Evolutionary conservation across 2,797 vertebrate genomes (phyloP).

Genomic region (Aratinga solstitialis): DNA sequence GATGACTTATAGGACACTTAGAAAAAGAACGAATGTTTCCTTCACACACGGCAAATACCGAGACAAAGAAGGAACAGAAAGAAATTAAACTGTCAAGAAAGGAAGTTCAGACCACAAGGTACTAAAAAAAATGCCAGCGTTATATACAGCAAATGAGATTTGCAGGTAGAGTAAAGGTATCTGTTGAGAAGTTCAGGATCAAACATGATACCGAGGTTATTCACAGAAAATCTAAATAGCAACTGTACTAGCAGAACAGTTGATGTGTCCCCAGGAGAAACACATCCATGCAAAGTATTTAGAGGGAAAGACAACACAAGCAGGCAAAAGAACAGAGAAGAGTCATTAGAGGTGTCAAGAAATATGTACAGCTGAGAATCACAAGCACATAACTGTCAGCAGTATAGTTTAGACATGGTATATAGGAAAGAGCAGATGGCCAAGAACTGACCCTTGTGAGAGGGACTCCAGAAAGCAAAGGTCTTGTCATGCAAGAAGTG

Average conservation of each 20-base stretch:
- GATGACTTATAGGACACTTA: not conserved
- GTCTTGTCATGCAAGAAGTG: not conserved
- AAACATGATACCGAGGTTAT: not conserved
- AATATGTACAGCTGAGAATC: slow-evolving; percentile 7
- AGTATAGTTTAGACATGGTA: not conserved
- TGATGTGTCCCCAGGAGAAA: slow-evolving; percentile 53
- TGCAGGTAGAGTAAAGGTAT: not conserved
- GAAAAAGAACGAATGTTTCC: not conserved
- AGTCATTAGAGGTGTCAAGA: slow-evolving; percentile 60
- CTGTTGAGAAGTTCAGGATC: slow-evolving; percentile 1
- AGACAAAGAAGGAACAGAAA: not conserved
- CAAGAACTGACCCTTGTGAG: slow-evolving; percentile 43
- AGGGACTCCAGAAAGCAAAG: not conserved
- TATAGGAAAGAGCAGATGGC: slow-evolving; percentile 24
- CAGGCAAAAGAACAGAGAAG: not conserved
- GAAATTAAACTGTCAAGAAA: not conserved
- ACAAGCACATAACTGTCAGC: not conserved
- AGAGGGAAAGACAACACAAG: slow-evolving; percentile 7
- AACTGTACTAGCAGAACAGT: not conserved
- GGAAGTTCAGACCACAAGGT: not conserved
- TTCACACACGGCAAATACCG: not conserved
- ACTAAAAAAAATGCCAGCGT: not conserved
- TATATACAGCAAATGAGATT: not conserved
- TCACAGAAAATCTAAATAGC: not conserved
- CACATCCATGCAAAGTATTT: not conserved